Percentiles rank a stretch among this genome's conserved stretches.
phyloP scores from a whole-genome alignment of 2,113 vertebrate genomes.

The Carassius gibelio region DNA sequence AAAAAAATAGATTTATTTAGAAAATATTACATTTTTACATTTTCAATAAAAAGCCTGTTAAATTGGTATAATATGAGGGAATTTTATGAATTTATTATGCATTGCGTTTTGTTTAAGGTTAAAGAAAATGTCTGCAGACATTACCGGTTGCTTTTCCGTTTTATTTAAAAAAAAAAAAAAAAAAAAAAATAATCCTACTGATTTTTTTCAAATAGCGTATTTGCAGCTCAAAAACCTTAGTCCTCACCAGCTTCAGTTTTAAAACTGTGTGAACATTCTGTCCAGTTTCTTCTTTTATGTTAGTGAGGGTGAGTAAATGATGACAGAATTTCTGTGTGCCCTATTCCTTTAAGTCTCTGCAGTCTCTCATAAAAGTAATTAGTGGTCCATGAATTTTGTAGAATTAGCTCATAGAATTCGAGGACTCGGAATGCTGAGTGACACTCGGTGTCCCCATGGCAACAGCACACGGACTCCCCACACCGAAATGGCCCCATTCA shows the following conservation, averaged over 20 bases:
- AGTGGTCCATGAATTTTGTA: slow-evolving; percentile 11
- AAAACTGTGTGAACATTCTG: not conserved
- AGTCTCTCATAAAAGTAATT: slow-evolving; percentile 9
- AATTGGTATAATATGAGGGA: too few species aligned
- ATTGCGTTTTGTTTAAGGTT: not conserved
- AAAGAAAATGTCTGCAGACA: too few species aligned
- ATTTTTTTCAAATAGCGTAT: not conserved
- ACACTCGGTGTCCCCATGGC: slow-evolving; percentile 49
- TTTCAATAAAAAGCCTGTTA: too few species aligned
- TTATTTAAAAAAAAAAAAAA: too few species aligned
- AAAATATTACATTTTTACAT: too few species aligned
- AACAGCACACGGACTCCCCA: slow-evolving; percentile 28
- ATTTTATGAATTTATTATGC: not conserved
- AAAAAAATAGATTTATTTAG: too few species aligned
- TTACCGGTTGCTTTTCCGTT: too few species aligned
- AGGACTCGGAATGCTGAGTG: slow-evolving; percentile 33
- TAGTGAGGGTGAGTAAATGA: not conserved
- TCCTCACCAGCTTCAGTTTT: not conserved
- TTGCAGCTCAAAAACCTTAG: not conserved
- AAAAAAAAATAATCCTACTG: too few species aligned
- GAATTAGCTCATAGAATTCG: slow-evolving; percentile 24
- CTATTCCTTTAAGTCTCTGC: not conserved
- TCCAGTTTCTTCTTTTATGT: not conserved
- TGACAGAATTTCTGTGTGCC: not conserved
- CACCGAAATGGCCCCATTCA: slow-evolving; percentile 1